Evolutionary conservation across 2,888 invertebrate genomes (phyloP), one percentile per base, ranked within the genome.

Genomic region (Spodoptera picta): DNA sequence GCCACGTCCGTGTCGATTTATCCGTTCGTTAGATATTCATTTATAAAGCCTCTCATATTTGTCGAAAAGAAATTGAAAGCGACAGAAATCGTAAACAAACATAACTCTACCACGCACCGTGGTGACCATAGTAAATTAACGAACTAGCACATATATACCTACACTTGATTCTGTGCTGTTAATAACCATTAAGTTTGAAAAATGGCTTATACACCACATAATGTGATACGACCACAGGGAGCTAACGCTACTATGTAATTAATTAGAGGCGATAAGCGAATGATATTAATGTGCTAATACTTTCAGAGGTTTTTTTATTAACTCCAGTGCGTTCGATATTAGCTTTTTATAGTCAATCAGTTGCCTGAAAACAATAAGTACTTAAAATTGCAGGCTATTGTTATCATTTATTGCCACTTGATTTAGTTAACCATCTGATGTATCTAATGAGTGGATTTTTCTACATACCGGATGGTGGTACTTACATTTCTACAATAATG

Each of bases 131-230:
- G 11, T 41, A 11, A 49, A 75, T 71, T 63, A 70, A 63, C 49
- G 49, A 61, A 48, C 48, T 44, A 70, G 9, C 51, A 63, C 27
- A 59, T 46, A 58, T 57, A 61, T 54, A 63, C 27, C 23, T 54
- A 63, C 23, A 23, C 42, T 44, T 50, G 42, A 47, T 68, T 59
- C 55, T 52, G 47, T 65, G 50, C 60, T 36, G 69, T 60, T 74
- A 65, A 70, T 58, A 72, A 49, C 53, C 58, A 76, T 69, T 76
- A 75, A 72, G 44, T 69, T 75, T 76, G 64, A 76, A 77, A 75
- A 76, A 72, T 75, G 41, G 56, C 47, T 60, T 69, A 52, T 60
- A 49, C 54, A 60, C 77, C 73, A 69, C 74, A 62, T 62, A 60
- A 62, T 64, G 55, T 58, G 60, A 72, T 72, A 67, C 47, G 19